These are phyloP conservation scores for Actinopyga echinites DNA, from an alignment of 53 echinoderm and acorn worm species.

Conservation along the genomic window DNA sequence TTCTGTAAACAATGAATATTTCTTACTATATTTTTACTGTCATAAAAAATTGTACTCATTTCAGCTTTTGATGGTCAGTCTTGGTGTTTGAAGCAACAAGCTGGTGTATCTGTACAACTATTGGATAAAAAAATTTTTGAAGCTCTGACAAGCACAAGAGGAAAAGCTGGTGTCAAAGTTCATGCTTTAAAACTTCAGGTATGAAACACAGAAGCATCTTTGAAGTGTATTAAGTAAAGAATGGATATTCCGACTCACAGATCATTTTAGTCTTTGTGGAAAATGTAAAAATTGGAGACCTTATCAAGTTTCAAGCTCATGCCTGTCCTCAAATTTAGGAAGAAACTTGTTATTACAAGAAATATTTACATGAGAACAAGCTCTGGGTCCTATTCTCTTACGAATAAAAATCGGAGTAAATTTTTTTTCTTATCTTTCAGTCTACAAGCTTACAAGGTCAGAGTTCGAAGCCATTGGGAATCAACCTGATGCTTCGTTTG, in stretches of 20 bases:
- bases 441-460: neutral
- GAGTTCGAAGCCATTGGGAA: neutral
- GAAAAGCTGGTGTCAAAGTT: conserved; percentile 78
- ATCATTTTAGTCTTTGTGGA: no score
- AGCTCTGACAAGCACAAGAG: conserved; percentile 70
- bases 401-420: neutral
- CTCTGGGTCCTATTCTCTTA: no score
- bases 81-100: conserved; percentile 66
- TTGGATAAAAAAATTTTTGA: conserved; percentile 76
- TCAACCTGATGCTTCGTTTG: conserved; percentile 2
- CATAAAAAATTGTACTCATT: neutral
- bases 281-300: no score
- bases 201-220: neutral
- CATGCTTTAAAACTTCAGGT: conserved; percentile 73
- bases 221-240: no score
- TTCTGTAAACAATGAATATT: neutral
- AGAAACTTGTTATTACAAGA: no score
- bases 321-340: no score
- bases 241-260: no score
- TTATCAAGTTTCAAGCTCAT: no score
- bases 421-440: no score
- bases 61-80: conserved; percentile 69
- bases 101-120: conserved; percentile 68
- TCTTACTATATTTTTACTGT: no score
- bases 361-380: no score